Evolutionary conservation across 2,113 vertebrate genomes (phyloP).

Genomic region (Fulica atra): DNA sequence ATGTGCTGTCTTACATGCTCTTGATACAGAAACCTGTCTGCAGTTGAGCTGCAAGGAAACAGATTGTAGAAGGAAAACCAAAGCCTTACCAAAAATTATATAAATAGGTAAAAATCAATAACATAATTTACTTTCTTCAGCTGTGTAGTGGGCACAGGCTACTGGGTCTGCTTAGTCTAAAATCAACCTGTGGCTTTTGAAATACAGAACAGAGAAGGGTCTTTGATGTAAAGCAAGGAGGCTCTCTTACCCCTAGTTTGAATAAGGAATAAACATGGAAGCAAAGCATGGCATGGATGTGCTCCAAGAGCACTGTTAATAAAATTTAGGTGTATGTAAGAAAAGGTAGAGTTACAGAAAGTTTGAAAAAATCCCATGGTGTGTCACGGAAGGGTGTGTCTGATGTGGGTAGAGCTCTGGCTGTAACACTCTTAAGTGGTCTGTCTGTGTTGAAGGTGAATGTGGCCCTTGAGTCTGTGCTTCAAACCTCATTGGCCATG

Average conservation of each 20-base stretch:
- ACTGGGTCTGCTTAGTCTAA: neutral
- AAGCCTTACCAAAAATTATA: neutral
- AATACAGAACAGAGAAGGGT: neutral
- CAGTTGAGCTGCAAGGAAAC: neutral
- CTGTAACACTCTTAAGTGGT: accelerated
- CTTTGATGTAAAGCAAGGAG: neutral
- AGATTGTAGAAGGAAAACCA: neutral
- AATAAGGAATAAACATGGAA: neutral
- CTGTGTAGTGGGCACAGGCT: neutral
- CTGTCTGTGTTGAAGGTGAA: neutral
- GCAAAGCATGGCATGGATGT: neutral
- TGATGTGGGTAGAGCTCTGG: neutral
- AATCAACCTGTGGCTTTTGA: neutral
- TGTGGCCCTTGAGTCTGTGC: neutral
- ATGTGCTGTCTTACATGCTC: no score
- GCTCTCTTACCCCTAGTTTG: neutral
- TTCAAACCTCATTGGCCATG: neutral
- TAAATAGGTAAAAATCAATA: neutral
- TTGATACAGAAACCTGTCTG: neutral
- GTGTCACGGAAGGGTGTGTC: neutral
- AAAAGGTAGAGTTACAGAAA: neutral
- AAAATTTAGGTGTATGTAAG: neutral
- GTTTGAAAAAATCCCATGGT: neutral
- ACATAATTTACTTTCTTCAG: neutral
- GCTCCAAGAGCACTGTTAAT: neutral